Percentiles rank a stretch among this genome's conserved stretches.
Evolutionary conservation across 2,888 invertebrate genomes (phyloP).

Genomic region (Dysmachus trigonus): DNA sequence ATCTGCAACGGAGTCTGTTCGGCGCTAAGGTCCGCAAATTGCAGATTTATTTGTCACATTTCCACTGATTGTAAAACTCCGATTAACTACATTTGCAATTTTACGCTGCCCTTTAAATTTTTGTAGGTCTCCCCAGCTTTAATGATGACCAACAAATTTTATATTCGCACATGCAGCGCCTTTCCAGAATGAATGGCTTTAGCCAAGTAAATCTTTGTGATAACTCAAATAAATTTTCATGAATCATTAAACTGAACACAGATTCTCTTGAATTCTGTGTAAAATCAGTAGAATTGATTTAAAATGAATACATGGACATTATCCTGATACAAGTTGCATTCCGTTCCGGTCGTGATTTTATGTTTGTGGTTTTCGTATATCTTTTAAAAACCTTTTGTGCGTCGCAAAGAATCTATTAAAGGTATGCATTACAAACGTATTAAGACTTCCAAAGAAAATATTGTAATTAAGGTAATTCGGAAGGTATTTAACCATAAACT

Average conservation of each 20-base stretch:
- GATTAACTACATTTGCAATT: slow-evolving; percentile 19
- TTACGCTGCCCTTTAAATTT: neutral
- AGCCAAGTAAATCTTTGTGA: neutral
- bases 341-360: neutral
- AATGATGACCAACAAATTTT: slow-evolving; percentile 11
- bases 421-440: neutral
- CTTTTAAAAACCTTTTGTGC: neutral
- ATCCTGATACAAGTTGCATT: neutral
- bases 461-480: no score
- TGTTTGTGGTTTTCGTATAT: neutral
- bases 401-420: neutral
- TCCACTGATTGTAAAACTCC: neutral
- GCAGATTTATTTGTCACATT: slow-evolving; percentile 26
- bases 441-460: neutral
- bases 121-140: neutral
- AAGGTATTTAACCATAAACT: no score
- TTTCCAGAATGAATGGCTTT: neutral
- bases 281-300: neutral
- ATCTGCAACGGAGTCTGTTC: no score
- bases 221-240: slow-evolving; percentile 21
- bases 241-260: neutral
- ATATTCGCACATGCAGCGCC: neutral
- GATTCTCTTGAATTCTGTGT: neutral
- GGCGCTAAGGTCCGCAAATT: neutral
- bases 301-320: neutral